phyloP scores from a whole-genome alignment of 2,113 vertebrate genomes.

The Recurvirostra avosetta region DNA sequence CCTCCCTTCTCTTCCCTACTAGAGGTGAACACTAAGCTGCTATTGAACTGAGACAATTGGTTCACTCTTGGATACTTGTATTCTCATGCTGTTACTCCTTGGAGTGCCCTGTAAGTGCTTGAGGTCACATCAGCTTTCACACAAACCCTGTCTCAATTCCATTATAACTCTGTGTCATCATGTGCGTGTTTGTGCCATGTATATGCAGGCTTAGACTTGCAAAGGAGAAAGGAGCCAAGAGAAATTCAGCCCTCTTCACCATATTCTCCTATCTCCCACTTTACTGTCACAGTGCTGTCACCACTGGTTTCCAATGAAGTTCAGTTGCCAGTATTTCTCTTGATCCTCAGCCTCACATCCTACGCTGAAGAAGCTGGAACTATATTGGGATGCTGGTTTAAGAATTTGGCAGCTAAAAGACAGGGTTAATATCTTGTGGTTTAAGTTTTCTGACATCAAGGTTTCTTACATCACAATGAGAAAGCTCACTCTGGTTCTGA shows the following conservation, averaged over 20 bases:
- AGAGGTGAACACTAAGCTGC: background rate
- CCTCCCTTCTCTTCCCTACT: background rate
- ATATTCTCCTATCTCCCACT: background rate
- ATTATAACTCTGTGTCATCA: background rate
- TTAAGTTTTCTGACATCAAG: background rate
- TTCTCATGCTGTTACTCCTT: background rate
- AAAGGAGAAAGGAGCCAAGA: background rate
- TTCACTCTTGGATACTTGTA: background rate
- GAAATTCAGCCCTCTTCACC: background rate
- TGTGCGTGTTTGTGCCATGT: background rate
- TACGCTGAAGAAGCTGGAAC: background rate
- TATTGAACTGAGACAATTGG: background rate
- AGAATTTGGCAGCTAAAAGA: background rate
- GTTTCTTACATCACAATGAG: background rate
- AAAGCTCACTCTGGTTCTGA: background rate
- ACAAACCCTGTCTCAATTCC: background rate
- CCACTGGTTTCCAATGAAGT: background rate
- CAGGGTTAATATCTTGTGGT: background rate
- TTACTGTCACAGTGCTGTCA: background rate
- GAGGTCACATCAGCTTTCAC: background rate
- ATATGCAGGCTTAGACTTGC: background rate
- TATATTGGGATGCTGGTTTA: background rate
- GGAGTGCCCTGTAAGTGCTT: background rate
- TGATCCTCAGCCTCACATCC: background rate
- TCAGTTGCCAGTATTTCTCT: background rate